Conservation (phyloP, 2,113 vertebrate genomes). For the Gila orcuttii region DNA sequence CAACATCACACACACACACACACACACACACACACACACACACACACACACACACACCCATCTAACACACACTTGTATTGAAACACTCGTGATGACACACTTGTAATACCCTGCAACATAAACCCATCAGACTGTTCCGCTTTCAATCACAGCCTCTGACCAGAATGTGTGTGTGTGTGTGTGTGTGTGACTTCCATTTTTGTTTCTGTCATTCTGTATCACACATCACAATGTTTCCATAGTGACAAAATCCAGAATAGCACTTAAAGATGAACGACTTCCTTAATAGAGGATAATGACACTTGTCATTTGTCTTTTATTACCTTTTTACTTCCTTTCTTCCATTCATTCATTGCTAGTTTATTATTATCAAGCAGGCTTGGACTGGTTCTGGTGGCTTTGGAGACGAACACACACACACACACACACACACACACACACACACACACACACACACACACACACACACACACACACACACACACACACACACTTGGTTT, state of each 20-base stretch:
- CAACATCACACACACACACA: neutral
- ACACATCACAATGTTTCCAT: constrained; percentile 27
- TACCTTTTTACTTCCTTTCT: constrained; percentile 1
- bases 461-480: too few relatives aligned
- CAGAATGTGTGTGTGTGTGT: neutral
- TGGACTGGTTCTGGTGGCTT: neutral
- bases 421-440: too few relatives aligned
- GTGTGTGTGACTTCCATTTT: constrained; percentile 12
- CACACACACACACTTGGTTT: too few relatives aligned
- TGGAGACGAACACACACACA: neutral
- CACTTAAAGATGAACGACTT: constrained; percentile 57
- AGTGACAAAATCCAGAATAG: constrained; percentile 28
- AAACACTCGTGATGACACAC: neutral
- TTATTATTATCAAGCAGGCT: constrained; percentile 41
- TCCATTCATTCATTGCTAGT: constrained; percentile 1
- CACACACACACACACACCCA: too few relatives aligned
- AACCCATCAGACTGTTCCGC: constrained; percentile 26
- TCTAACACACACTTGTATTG: neutral
- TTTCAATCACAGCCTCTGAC: constrained; percentile 44
- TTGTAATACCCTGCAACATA: neutral
- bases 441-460: too few relatives aligned
- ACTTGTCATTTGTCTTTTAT: constrained; percentile 46
- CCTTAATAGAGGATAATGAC: constrained; percentile 56
- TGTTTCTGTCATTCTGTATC: constrained; percentile 7
- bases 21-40: too few relatives aligned